Evolutionary conservation across 2,113 vertebrate genomes (phyloP), one percentile per base, ranked within the genome.

Genomic region (Eubucco bourcierii): DNA sequence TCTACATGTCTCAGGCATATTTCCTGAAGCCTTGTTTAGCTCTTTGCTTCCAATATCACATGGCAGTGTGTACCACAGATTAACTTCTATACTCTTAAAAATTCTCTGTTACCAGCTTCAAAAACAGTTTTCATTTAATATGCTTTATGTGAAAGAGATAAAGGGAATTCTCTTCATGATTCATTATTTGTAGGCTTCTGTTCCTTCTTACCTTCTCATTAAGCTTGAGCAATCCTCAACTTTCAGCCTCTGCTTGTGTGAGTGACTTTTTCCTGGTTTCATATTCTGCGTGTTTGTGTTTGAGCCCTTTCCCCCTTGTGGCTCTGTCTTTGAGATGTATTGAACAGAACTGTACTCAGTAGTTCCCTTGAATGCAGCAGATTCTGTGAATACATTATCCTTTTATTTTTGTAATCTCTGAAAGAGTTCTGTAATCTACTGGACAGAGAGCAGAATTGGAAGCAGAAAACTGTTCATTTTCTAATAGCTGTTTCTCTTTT

Each of bases 331-430:
- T 87, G 79, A 92, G 70, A 80, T 74, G 72, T 87, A 80, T 93
- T 93, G 94, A 92, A 90, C 72, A 87, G 78, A 93, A 90, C 7
- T 82, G 81, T 94, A 70, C 79, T 80, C 53, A 1, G 89, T 93
- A 71, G 75, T 85, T 96, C 75, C 65, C 18, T 20, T 74, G 84
- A 83, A 89, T 61, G 82, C 70, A 60, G 84, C 76, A 72, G 87
- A 78, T 58, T 87, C 72, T 92, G 84, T 95, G 94, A 94, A 96
- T 94, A 88, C 59, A 75, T 95, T 96, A 96, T 89, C 89, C 82
- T 79, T 95, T 89, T 90, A 88, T 87, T 96, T 96, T 88, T 89
- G 89, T 94, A 80, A 92, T 85, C 79, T 92, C 74, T 80, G 78
- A 89, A 74, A 83, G 91, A 85, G 79, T 87, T 13, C 79, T 91